Conservation (phyloP, 2,888 invertebrate genomes). For the Caprella mutica region DNA sequence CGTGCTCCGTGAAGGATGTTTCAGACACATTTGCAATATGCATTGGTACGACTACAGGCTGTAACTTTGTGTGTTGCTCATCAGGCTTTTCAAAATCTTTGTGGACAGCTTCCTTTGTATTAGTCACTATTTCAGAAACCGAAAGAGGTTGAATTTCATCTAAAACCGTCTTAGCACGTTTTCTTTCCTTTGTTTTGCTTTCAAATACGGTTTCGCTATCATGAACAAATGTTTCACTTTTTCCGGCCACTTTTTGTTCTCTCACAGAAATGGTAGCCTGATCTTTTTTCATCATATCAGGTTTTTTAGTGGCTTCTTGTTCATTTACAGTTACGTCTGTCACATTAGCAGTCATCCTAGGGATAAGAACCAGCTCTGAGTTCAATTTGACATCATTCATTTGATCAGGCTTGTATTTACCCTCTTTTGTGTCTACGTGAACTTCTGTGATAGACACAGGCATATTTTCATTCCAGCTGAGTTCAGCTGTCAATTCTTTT, state of each 20-base stretch:
- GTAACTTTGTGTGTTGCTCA: not conserved
- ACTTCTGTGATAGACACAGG: constrained; percentile 29
- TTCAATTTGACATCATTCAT: not conserved
- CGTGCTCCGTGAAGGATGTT: not conserved
- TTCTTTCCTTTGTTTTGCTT: constrained; percentile 26
- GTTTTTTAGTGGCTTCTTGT: not conserved
- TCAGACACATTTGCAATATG: not conserved
- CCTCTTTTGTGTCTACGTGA: constrained; percentile 37
- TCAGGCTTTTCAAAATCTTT: constrained; percentile 19
- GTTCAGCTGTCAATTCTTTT: not conserved
- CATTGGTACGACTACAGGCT: constrained; percentile 3
- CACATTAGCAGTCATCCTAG: not conserved
- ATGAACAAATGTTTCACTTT: not conserved
- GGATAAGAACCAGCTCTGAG: not conserved
- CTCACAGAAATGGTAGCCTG: not conserved
- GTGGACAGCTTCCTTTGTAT: constrained; percentile 51
- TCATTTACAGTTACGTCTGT: not conserved
- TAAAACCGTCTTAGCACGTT: constrained; percentile 39
- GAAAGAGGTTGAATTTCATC: constrained; percentile 49
- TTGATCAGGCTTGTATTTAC: constrained; percentile 30
- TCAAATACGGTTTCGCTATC: not conserved
- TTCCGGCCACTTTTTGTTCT: constrained; percentile 1
- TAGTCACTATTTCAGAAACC: constrained; percentile 52
- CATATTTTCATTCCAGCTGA: not conserved
- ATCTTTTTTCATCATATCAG: not conserved